phyloP scores from a whole-genome alignment of 2,888 invertebrate genomes.

The Brachypalpus laphriformis region DNA sequence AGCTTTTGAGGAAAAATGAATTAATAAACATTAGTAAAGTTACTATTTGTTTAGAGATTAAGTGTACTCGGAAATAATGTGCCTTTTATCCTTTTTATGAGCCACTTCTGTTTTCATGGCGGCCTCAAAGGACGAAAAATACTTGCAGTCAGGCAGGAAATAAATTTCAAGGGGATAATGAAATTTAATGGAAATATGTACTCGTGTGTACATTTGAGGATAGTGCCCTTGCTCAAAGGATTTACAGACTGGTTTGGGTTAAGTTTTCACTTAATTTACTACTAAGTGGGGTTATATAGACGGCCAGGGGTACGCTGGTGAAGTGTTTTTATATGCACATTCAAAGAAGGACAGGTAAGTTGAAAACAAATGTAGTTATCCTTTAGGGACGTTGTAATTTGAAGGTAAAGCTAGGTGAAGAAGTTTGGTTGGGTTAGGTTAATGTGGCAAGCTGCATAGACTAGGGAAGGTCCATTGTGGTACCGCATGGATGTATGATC shows the following conservation, averaged over 20 bases:
- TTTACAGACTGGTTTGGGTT: conserved; percentile 13
- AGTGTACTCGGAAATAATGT: conserved; percentile 1
- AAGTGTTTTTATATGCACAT: background rate
- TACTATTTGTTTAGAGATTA: conserved; percentile 17
- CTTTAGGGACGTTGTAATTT: background rate
- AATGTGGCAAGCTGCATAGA: no score
- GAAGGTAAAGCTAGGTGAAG: background rate
- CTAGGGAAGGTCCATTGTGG: no score
- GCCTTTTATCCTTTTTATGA: conserved; percentile 10
- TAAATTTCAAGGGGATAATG: conserved; percentile 11
- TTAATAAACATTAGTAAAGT: conserved; percentile 13
- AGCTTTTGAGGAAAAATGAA: conserved; percentile 7
- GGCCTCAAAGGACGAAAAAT: background rate
- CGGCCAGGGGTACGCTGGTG: background rate
- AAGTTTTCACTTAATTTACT: conserved; percentile 22
- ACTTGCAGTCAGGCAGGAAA: background rate
- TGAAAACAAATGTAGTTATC: background rate
- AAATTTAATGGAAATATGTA: no score
- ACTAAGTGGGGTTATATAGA: background rate
- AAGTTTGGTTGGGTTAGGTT: no score
- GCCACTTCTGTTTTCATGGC: background rate
- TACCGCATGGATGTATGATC: no score
- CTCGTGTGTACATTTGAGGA: background rate
- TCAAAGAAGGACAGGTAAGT: background rate
- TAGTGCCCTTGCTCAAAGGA: conserved; percentile 1